Evolutionary conservation across 2,888 invertebrate species (phyloP).

Genomic region (Drosophila kambysellisi): DNA sequence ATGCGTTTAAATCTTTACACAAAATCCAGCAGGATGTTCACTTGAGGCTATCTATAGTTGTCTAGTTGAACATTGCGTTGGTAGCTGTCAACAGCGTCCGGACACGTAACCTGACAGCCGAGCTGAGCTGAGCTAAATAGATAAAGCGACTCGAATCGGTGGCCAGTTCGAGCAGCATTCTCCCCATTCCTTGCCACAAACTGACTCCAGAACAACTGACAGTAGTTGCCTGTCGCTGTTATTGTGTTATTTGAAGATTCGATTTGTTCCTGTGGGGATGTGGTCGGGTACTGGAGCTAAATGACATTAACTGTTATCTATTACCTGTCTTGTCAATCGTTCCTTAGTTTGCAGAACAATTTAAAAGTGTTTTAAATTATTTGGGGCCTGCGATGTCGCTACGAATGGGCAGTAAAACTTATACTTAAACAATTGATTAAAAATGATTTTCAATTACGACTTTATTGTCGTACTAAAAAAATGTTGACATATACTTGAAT

Average conservation of each 20-base stretch:
- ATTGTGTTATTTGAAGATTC: neutral
- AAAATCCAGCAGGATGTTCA: constrained; percentile 1
- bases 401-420: neutral
- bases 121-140: constrained; percentile 8
- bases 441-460: neutral
- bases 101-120: constrained; percentile 4
- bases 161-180: neutral
- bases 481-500: neutral
- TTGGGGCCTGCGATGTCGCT: no score
- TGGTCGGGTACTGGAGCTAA: neutral
- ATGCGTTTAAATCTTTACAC: constrained; percentile 1
- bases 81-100: constrained; percentile 17
- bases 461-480: neutral
- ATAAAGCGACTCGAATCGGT: constrained; percentile 12
- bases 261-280: neutral
- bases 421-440: neutral
- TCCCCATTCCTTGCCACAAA: neutral
- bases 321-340: constrained; percentile 18
- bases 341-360: neutral
- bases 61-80: neutral
- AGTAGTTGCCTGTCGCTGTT: neutral
- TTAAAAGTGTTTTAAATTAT: no score
- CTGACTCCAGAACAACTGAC: neutral
- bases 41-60: neutral
- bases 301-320: constrained; percentile 15